Percentiles rank a stretch among this genome's conserved stretches.
Conservation (phyloP, 2,113 vertebrate species). For the Poeciliopsis occidentalis region DNA sequence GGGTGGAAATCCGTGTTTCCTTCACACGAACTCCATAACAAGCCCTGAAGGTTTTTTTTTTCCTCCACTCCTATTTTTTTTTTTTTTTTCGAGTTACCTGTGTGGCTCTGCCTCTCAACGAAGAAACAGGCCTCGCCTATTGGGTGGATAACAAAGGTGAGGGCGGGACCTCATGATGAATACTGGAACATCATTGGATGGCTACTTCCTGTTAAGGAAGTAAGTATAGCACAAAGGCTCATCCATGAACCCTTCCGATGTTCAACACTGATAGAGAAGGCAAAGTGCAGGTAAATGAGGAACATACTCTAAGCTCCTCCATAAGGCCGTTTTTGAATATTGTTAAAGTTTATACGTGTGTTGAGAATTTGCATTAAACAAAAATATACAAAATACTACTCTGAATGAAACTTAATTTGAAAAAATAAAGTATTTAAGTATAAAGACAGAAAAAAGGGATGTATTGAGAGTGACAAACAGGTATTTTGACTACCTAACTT, state of each 20-base stretch:
- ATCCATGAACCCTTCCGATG: background rate
- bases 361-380: conserved; percentile 10
- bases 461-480: too few species aligned
- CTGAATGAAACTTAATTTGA: background rate
- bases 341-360: background rate
- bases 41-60: conserved; percentile 71
- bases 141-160: conserved; percentile 86
- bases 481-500: too few species aligned
- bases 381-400: background rate
- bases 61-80: conserved; percentile 63
- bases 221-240: conserved; percentile 22
- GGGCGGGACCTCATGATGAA: conserved; percentile 77
- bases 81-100: conserved; percentile 87
- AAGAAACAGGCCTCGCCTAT: conserved; percentile 74
- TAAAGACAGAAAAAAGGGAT: too few species aligned
- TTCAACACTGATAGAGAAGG: background rate
- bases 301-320: background rate
- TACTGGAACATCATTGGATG: conserved; percentile 70
- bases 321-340: background rate
- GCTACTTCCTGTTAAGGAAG: conserved; percentile 69
- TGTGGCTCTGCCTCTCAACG: conserved; percentile 78
- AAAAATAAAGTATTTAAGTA: background rate
- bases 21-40: conserved; percentile 89
- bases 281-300: conserved; percentile 11
- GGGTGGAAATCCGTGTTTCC: conserved; percentile 81